These are phyloP conservation scores for Gobius niger DNA, from an alignment of 2,113 vertebrate genomes.

Conservation along the genomic window DNA sequence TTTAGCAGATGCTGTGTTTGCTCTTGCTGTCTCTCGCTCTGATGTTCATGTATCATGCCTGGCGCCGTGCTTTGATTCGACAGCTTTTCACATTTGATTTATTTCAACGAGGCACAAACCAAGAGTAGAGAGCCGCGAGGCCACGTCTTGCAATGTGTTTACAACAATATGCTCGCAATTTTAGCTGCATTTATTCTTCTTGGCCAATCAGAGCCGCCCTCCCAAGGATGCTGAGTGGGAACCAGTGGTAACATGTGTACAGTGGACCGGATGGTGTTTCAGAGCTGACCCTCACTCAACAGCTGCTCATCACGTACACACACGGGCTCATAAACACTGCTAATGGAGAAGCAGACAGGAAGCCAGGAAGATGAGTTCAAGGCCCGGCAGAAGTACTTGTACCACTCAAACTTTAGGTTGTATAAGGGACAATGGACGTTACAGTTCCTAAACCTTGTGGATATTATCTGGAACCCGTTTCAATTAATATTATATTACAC, in stretches of 20 bases:
- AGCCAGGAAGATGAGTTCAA: conserved; percentile 40
- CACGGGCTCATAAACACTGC: conserved; percentile 18
- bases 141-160: conserved; percentile 63
- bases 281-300: conserved; percentile 48
- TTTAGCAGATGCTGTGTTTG: conserved; percentile 38
- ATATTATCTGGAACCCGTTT: too few species aligned
- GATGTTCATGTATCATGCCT: conserved; percentile 44
- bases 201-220: conserved; percentile 64
- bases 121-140: conserved; percentile 59
- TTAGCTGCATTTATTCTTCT: conserved; percentile 59
- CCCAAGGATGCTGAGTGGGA: conserved; percentile 65
- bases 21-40: conserved; percentile 13
- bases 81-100: conserved; percentile 63
- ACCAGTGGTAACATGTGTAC: conserved; percentile 62
- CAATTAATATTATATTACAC: too few species aligned
- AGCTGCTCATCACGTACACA: conserved; percentile 41
- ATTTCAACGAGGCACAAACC: conserved; percentile 57
- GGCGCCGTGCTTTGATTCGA: conserved; percentile 56
- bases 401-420: background rate
- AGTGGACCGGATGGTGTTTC: conserved; percentile 56
- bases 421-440: background rate
- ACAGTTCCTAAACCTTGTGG: background rate
- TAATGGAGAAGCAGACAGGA: conserved; percentile 32
- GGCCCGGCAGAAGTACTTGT: conserved; percentile 19
- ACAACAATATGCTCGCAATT: conserved; percentile 74